Conservation (phyloP, 2,888 invertebrate species). For the Luperina nickerlii region DNA sequence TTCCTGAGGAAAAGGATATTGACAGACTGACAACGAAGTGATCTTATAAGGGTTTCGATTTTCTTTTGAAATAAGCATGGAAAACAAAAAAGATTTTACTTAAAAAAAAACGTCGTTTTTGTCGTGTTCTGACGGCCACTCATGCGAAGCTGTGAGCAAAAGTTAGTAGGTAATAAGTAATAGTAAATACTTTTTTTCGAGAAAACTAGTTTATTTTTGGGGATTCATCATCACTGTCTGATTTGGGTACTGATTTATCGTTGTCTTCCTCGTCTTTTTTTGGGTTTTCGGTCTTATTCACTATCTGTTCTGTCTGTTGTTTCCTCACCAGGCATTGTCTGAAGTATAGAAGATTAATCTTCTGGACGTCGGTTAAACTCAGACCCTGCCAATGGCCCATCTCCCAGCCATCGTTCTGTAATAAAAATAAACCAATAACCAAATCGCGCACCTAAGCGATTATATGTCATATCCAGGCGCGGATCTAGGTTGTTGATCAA, state of each 20-base stretch:
- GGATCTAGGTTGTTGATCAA: too few relatives aligned
- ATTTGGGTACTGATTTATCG: too few relatives aligned
- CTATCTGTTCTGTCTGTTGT: background rate
- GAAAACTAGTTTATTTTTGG: background rate
- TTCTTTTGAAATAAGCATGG: too few relatives aligned
- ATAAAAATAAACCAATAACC: slow-evolving; percentile 23
- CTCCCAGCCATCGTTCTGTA: slow-evolving; percentile 87
- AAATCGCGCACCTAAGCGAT: background rate
- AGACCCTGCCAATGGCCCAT: slow-evolving; percentile 88
- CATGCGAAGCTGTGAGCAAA: background rate
- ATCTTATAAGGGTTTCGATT: too few relatives aligned
- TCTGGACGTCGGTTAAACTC: slow-evolving; percentile 83
- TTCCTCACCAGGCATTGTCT: slow-evolving; percentile 74
- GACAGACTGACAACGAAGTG: too few relatives aligned
- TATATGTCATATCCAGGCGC: background rate
- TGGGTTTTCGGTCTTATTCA: fast-evolving
- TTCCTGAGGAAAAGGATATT: too few relatives aligned
- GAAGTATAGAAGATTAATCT: slow-evolving; percentile 81
- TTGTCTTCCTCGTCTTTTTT: too few relatives aligned
- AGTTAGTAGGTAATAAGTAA: background rate
- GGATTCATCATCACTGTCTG: background rate
- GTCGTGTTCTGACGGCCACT: too few relatives aligned
- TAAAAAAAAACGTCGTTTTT: too few relatives aligned
- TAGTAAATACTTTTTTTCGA: background rate
- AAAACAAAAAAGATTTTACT: too few relatives aligned